Evolutionary conservation across 2,113 vertebrate genomes (phyloP).

Genomic region (Gallinago undulata): DNA sequence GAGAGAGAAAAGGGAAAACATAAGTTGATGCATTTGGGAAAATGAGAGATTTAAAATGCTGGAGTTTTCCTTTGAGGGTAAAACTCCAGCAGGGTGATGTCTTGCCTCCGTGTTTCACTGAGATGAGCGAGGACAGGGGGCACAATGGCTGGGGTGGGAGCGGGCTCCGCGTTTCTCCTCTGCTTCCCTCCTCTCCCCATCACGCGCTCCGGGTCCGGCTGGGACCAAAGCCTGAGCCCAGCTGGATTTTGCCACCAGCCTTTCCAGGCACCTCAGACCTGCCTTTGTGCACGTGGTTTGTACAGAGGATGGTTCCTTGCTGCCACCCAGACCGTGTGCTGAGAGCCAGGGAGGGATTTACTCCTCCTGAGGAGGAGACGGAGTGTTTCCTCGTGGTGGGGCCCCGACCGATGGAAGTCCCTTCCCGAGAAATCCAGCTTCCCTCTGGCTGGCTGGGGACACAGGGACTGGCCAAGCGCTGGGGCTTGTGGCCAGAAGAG

Average conservation of each 20-base stretch:
- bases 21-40: background rate
- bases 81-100: background rate
- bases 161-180: accelerated
- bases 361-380: background rate
- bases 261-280: background rate
- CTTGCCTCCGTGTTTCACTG: background rate
- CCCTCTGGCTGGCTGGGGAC: background rate
- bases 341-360: background rate
- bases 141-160: background rate
- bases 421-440: background rate
- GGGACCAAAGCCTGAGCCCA: background rate
- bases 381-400: background rate
- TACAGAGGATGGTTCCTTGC: background rate
- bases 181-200: background rate
- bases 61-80: background rate
- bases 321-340: background rate
- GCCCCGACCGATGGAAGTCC: accelerated
- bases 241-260: background rate
- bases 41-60: background rate
- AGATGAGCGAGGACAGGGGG: background rate
- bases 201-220: background rate
- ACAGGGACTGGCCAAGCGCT: background rate
- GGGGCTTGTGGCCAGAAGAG: background rate
- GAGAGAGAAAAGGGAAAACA: background rate
- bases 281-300: background rate